Conservation (phyloP, 2,113 vertebrate genomes). For the Phasianus colchicus region DNA sequence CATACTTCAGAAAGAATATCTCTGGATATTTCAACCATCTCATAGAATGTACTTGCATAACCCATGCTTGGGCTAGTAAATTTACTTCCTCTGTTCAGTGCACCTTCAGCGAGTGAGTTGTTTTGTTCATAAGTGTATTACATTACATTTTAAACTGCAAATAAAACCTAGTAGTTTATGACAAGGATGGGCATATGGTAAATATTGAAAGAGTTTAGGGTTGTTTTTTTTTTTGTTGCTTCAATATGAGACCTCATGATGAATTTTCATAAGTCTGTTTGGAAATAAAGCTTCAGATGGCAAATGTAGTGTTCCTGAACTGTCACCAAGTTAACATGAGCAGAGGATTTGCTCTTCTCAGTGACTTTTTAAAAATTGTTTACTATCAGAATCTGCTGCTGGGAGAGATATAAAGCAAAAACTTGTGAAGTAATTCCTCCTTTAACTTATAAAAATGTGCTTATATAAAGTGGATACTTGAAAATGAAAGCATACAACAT, state of each 20-base stretch:
- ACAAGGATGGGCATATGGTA: not conserved
- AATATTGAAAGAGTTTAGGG: not conserved
- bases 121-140: not conserved
- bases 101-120: not conserved
- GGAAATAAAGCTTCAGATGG: not conserved
- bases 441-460: not conserved
- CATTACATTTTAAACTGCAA: not conserved
- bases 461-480: not conserved
- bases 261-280: conserved; percentile 15
- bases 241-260: not conserved
- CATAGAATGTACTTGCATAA: not conserved
- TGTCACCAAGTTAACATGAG: not conserved
- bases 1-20: conserved; percentile 4
- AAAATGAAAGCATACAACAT: not conserved
- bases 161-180: conserved; percentile 35
- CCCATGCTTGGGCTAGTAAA: not conserved
- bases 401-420: not conserved
- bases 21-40: not conserved
- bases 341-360: not conserved
- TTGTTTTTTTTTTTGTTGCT: not conserved
- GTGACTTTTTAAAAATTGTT: not conserved
- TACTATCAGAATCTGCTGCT: not conserved
- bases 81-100: not conserved
- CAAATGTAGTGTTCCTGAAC: not conserved
- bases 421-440: not conserved